Percentiles rank a stretch among this genome's conserved stretches.
Conservation (phyloP, 2,888 invertebrate genomes). For the Drosophila mettleri region DNA sequence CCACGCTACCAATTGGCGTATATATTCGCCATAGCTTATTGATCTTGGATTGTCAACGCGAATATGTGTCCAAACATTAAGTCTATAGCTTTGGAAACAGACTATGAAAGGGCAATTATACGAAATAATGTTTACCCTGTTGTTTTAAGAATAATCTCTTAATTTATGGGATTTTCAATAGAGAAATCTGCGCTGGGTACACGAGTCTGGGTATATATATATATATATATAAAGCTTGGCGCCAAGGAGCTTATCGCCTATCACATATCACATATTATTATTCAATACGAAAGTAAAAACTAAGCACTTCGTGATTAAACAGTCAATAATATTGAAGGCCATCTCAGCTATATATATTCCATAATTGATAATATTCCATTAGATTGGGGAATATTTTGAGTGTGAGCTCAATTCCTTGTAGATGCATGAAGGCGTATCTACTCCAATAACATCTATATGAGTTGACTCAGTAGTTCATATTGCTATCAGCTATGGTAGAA, state of each 20-base stretch:
- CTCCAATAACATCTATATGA: not conserved
- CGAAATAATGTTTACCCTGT: not conserved
- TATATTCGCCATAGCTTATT: no score
- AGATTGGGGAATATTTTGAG: not conserved
- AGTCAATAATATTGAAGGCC: conserved; percentile 5
- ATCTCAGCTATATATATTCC: not conserved
- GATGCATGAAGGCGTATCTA: not conserved
- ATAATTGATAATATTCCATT: not conserved
- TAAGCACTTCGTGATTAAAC: conserved; percentile 31
- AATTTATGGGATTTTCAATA: conserved; percentile 1
- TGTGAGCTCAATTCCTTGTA: not conserved
- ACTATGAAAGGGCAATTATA: conserved; percentile 25
- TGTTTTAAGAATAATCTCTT: conserved; percentile 8
- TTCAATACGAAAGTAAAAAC: conserved; percentile 36
- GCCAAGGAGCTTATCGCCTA: conserved; percentile 63
- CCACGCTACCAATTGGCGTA: no score
- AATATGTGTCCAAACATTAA: no score
- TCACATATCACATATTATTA: conserved; percentile 44
- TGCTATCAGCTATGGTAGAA: no score
- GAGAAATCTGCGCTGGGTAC: not conserved
- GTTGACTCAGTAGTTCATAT: no score
- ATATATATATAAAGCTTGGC: conserved; percentile 25
- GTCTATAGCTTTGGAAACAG: no score
- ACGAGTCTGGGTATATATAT: not conserved
- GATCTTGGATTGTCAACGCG: no score